Conservation (phyloP, 2,113 vertebrate species). For the Phainopepla nitens region DNA sequence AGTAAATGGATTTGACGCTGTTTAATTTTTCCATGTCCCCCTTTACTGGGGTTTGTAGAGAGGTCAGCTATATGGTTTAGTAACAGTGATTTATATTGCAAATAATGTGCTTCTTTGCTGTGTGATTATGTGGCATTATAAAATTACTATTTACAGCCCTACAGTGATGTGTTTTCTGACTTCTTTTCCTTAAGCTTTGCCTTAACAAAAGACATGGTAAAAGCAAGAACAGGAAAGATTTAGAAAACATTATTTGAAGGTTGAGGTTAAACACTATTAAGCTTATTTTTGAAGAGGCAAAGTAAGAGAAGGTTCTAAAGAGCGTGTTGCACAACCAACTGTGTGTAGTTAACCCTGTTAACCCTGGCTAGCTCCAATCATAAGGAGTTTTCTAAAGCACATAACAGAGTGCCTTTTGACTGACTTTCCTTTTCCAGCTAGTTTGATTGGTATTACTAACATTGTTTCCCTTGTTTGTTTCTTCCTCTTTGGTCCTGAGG, state of each 20-base stretch:
- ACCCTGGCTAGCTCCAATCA: neutral
- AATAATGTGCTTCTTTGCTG: neutral
- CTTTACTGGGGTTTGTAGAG: neutral
- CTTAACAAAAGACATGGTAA: neutral
- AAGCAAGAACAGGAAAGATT: neutral
- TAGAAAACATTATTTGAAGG: neutral
- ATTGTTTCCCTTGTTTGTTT: neutral
- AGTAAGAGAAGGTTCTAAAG: neutral
- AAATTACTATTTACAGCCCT: neutral
- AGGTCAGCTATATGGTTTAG: neutral
- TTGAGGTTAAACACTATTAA: neutral
- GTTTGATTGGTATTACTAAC: neutral
- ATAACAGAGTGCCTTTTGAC: neutral
- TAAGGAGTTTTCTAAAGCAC: neutral
- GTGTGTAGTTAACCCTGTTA: neutral
- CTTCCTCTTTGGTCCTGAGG: neutral
- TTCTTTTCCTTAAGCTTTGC: neutral
- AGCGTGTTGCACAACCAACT: neutral
- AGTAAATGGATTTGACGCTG: neutral
- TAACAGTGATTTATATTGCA: neutral
- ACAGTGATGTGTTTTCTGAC: neutral
- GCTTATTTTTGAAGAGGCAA: neutral
- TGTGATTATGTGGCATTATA: neutral
- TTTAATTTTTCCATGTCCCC: neutral
- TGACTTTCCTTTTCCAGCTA: neutral